phyloP scores from a whole-genome alignment of 2,113 vertebrate genomes.

The Anser cygnoides region DNA sequence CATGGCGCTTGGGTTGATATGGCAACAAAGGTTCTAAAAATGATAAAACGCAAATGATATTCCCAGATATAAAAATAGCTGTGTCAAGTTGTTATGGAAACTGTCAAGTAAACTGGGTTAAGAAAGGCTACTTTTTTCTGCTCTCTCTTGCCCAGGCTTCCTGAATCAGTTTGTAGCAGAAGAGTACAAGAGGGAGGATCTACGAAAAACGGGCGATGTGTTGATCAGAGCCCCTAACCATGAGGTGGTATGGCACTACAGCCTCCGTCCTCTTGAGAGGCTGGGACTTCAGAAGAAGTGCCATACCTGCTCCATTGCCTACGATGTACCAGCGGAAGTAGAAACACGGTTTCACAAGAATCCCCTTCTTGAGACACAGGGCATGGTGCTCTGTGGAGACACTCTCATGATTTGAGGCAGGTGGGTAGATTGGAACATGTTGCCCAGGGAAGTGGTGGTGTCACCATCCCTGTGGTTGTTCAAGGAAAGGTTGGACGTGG shows the following conservation, averaged over 20 bases:
- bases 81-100: conserved; percentile 73
- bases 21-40: conserved; percentile 73
- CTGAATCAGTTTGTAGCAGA: not conserved
- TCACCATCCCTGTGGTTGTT: too few species aligned
- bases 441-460: too few species aligned
- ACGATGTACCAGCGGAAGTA: not conserved
- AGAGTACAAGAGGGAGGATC: not conserved
- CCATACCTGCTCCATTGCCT: not conserved
- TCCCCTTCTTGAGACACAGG: not conserved
- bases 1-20: conserved; percentile 46
- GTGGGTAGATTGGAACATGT: not conserved
- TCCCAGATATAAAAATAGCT: conserved; percentile 62
- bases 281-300: not conserved
- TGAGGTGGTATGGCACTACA: not conserved
- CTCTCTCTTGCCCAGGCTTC: conserved; percentile 33
- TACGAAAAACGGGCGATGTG: not conserved
- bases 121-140: conserved; percentile 44
- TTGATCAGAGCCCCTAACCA: not conserved
- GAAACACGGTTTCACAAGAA: not conserved
- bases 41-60: conserved; percentile 32
- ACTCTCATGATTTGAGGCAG: too few species aligned
- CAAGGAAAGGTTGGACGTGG: too few species aligned
- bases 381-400: not conserved
- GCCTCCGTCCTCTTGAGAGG: not conserved
- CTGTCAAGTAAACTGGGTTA: conserved; percentile 66